These are phyloP conservation scores for Bombus vancouverensis DNA, from an alignment of 1,140 invertebrate genomes.

Conservation along the genomic window DNA sequence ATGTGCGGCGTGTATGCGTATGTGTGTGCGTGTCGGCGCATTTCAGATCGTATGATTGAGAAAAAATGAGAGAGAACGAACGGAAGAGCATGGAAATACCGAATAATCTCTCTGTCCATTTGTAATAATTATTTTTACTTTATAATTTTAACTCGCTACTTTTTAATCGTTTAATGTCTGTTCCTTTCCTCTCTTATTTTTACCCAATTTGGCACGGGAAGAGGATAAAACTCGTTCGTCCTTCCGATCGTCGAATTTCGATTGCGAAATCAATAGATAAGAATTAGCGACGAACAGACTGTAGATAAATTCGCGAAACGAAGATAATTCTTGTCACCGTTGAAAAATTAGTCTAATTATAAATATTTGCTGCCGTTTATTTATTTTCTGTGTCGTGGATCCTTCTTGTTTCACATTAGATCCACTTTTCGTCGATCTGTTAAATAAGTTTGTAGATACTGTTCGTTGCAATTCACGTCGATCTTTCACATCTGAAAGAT, in stretches of 20 bases:
- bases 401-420: background rate
- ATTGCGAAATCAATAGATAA: background rate
- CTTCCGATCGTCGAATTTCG: background rate
- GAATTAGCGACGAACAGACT: background rate
- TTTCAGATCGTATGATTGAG: background rate
- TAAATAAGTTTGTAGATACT: background rate
- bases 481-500: background rate
- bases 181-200: background rate
- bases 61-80: background rate
- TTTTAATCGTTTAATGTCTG: background rate
- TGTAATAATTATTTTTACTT: constrained; percentile 23
- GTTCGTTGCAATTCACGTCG: background rate
- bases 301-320: background rate
- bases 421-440: background rate
- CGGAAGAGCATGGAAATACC: background rate
- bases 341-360: too few species aligned
- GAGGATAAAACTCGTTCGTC: background rate
- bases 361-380: background rate
- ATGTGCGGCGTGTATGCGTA: background rate
- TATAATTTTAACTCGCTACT: background rate
- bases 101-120: constrained; percentile 3
- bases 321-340: too few species aligned
- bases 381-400: background rate
- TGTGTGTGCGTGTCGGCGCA: background rate
- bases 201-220: background rate